phyloP scores from a whole-genome alignment of 2,113 vertebrate species.

The Cichladusa arquata region DNA sequence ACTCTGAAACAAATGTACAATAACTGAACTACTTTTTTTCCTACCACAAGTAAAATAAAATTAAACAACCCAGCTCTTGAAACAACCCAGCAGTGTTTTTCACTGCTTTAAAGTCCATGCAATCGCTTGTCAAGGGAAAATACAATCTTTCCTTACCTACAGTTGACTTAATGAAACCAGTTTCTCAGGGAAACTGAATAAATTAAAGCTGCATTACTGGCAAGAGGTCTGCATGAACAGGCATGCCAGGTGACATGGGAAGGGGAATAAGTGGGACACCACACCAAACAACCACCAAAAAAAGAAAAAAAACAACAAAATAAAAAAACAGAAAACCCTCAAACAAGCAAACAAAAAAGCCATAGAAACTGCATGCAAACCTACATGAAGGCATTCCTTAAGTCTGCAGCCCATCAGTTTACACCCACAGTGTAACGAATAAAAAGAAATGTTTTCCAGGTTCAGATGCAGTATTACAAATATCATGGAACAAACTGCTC shows the following conservation, averaged over 20 bases:
- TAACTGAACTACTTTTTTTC: background rate
- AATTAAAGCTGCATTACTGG: background rate
- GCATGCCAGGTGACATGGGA: background rate
- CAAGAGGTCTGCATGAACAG: background rate
- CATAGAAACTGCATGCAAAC: background rate
- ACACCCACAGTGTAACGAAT: background rate
- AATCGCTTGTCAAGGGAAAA: too few species aligned
- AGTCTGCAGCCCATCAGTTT: background rate
- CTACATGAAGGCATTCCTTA: background rate
- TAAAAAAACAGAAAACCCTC: background rate
- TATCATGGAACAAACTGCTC: background rate
- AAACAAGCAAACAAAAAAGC: background rate
- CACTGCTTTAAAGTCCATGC: too few species aligned
- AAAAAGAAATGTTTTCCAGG: background rate
- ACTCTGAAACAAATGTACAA: background rate
- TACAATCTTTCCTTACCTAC: background rate
- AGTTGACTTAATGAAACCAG: background rate
- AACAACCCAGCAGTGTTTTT: too few species aligned
- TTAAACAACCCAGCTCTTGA: background rate
- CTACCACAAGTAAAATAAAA: background rate
- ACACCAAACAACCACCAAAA: background rate
- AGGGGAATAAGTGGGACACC: background rate
- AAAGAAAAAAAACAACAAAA: background rate
- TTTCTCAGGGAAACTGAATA: slow-evolving; percentile 21
- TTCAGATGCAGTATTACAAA: background rate